Conservation (phyloP, 2,888 invertebrate species). For the Zeuzera pyrina region DNA sequence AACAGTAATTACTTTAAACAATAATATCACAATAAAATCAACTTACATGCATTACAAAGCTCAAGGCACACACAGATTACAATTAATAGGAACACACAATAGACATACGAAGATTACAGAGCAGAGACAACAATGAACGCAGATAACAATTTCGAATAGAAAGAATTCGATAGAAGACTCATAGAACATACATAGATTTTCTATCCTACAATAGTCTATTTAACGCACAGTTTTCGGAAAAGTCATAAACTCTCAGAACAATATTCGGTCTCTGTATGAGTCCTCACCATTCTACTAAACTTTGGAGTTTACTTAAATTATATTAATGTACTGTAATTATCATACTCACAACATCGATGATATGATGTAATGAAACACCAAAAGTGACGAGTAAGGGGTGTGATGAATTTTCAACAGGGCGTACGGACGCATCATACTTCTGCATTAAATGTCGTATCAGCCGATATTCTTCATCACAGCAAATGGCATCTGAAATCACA, state of each 20-base stretch:
- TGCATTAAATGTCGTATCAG: slow-evolving; percentile 81
- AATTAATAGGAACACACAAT: no score
- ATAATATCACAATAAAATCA: no score
- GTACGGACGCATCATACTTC: slow-evolving; percentile 83
- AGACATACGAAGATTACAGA: no score
- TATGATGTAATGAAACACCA: slow-evolving; percentile 87
- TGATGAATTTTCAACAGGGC: slow-evolving; percentile 85
- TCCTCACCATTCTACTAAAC: not conserved
- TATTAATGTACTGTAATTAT: not conserved
- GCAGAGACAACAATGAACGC: no score
- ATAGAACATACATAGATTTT: no score
- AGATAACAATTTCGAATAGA: no score
- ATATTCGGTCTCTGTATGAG: not conserved
- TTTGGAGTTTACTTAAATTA: not conserved
- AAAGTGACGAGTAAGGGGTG: slow-evolving; percentile 84
- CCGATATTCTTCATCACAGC: slow-evolving; percentile 80
- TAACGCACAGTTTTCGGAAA: not conserved
- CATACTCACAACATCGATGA: slow-evolving; percentile 85
- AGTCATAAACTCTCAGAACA: not conserved
- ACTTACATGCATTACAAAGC: no score
- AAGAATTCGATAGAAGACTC: no score
- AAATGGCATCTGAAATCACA: slow-evolving; percentile 31
- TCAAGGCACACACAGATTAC: no score
- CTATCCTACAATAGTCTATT: no score
- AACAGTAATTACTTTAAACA: no score